Conservation (phyloP, 2,888 invertebrate genomes). For the Plusia festucae region DNA sequence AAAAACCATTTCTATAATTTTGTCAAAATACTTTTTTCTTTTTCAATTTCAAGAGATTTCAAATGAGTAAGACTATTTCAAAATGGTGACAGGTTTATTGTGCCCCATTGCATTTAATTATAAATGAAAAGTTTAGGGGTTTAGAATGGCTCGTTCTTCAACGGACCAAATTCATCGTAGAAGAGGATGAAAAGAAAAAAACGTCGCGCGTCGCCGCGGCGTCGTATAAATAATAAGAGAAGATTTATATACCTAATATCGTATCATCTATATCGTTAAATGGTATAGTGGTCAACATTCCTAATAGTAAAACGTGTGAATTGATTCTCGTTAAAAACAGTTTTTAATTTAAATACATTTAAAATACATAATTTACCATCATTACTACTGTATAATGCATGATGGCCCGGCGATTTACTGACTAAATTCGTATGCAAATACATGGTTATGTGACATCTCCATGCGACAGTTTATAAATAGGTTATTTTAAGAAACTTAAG, state of each 20-base stretch:
- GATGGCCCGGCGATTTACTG: not conserved
- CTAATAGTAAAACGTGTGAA: not conserved
- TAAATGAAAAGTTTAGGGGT: not conserved
- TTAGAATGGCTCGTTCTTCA: not conserved
- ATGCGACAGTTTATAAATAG: not conserved
- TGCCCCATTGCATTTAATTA: not conserved
- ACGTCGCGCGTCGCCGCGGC: too few species aligned
- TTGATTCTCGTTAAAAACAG: not conserved
- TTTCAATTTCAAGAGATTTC: too few species aligned
- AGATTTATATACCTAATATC: not conserved
- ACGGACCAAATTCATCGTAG: not conserved
- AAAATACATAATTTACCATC: not conserved
- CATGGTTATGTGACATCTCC: not conserved
- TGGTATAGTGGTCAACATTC: too few species aligned
- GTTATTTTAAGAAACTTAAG: not conserved
- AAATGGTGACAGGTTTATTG: too few species aligned
- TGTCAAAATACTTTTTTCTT: too few species aligned
- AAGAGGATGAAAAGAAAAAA: not conserved
- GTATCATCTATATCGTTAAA: not conserved
- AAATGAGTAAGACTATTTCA: too few species aligned
- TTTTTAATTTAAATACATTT: not conserved
- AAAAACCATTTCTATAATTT: not conserved
- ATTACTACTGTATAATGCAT: constrained; percentile 2
- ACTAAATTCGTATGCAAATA: not conserved
- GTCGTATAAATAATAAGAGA: not conserved